Evolutionary conservation across 2,113 vertebrate species (phyloP).

Genomic region (Chloroceryle aenea): DNA sequence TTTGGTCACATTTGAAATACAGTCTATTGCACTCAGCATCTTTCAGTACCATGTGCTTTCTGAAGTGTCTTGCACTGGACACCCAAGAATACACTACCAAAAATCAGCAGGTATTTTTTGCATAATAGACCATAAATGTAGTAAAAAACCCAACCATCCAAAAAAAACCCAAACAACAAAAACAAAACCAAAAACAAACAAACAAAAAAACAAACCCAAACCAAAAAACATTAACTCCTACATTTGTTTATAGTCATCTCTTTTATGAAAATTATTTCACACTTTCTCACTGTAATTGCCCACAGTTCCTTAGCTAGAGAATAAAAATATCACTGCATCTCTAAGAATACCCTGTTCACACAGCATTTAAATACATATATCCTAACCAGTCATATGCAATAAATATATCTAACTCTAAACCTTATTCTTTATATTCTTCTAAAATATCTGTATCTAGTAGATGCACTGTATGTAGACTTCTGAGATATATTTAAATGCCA

Average conservation of each 20-base stretch:
- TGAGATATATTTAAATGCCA: not conserved
- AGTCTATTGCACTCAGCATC: not conserved
- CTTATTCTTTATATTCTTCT: not conserved
- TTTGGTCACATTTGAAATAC: not conserved
- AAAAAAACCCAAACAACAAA: not conserved
- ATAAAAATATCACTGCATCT: not conserved
- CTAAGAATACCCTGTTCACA: not conserved
- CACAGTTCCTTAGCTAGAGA: not conserved
- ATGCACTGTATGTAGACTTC: not conserved
- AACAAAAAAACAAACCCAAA: not conserved
- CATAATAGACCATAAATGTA: not conserved
- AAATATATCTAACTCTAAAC: slow-evolving; percentile 2
- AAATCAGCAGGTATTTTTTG: not conserved
- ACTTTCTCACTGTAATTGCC: not conserved
- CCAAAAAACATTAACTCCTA: not conserved
- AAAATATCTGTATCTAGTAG: not conserved
- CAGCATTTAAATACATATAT: not conserved
- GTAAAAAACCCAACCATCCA: not conserved
- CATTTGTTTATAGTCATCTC: not conserved
- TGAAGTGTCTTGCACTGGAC: not conserved
- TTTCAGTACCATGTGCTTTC: not conserved
- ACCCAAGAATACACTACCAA: not conserved
- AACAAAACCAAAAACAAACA: not conserved
- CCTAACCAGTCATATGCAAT: not conserved
- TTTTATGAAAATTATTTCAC: not conserved